Base-by-base conservation (phyloP, 2,888 invertebrate genomes). In the Lepidonotus clava region DNA sequence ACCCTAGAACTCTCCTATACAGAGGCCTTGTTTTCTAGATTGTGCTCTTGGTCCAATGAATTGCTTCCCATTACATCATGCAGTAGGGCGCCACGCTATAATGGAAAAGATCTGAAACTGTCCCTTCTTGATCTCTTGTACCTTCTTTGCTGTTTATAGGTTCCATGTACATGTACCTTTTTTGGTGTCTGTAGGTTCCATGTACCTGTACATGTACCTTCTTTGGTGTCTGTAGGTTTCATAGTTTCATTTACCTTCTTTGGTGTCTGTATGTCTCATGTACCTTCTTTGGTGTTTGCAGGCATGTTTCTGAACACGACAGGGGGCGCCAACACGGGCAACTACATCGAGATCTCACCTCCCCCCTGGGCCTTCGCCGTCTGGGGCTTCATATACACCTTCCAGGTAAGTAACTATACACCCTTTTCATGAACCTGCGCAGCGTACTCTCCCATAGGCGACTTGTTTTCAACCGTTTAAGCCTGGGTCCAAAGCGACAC, bases 281-380 rank as follows among this genome's bases (percentile, higher is more conserved):
- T n/a, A n/a, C n/a, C n/a, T n/a, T 51, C 53, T 51, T 11, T 51
- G 14, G 11, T 18, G 53, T 51, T 51, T 51, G 11, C 76, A 76
- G 76, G 76, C 4, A 1, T 92, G 6, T 92, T 90, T 85, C 56
- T 83, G 1, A 89, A 89, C 67, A 83, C 53, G 6, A 91, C 90
- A 14, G 90, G 90, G 11, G 90, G 91, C 46, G 87, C 92, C 8
- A 91, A 92, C 0, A 88, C 89, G 61, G 86, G 86, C 66, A 92
- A 88, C 85, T 84, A 87, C 41, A 87, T 91, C 1, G 89, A 89
- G 14, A 91, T 92, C 40, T 91, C 91, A 5, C 92, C 92, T 1
- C 90, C 91, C 0, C 90, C 91, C 11, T 91, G 92, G 92, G 91
- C 91, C 2, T 92, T 93, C 88, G 89, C 90, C 66, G 91, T 92